Evolutionary conservation across 2,888 invertebrate genomes (phyloP).

Genomic region (Apotomis turbidana): DNA sequence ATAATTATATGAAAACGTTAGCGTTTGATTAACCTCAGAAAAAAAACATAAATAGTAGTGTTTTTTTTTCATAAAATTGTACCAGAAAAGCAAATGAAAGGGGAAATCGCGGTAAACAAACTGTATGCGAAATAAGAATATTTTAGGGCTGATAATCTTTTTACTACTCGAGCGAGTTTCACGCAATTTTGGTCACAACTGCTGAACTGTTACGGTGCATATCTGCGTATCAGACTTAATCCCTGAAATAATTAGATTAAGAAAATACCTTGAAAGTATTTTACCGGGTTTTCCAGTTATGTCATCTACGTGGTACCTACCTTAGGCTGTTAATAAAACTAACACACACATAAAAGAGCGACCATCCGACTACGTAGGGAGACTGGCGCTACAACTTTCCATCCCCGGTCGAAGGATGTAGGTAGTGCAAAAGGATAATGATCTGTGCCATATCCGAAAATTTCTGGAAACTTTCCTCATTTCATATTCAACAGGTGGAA

Average conservation of each 20-base stretch:
- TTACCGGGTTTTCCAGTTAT: slow-evolving; percentile 2
- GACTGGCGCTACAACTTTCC: too few species aligned
- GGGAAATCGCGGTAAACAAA: slow-evolving; percentile 10
- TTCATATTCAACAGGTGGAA: too few species aligned
- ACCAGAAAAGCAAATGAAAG: slow-evolving; percentile 18
- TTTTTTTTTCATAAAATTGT: background rate
- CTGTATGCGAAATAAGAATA: slow-evolving; percentile 13
- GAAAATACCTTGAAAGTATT: slow-evolving; percentile 21
- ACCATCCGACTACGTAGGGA: too few species aligned
- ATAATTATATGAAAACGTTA: too few species aligned
- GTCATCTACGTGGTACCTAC: background rate
- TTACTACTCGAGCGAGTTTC: slow-evolving; percentile 7
- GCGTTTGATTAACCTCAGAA: too few species aligned
- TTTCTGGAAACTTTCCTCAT: too few species aligned
- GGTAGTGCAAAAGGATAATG: too few species aligned
- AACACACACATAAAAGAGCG: too few species aligned
- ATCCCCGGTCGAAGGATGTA: too few species aligned
- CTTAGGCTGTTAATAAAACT: background rate
- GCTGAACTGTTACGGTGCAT: background rate
- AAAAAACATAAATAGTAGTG: too few species aligned
- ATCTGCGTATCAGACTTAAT: background rate
- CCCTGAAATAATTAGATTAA: slow-evolving; percentile 30
- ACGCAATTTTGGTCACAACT: slow-evolving; percentile 9
- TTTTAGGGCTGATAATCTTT: slow-evolving; percentile 26
- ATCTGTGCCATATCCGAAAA: too few species aligned